These are phyloP conservation scores for Neoniphon sammara DNA, from an alignment of 2,797 vertebrate genomes.

Conservation along the genomic window DNA sequence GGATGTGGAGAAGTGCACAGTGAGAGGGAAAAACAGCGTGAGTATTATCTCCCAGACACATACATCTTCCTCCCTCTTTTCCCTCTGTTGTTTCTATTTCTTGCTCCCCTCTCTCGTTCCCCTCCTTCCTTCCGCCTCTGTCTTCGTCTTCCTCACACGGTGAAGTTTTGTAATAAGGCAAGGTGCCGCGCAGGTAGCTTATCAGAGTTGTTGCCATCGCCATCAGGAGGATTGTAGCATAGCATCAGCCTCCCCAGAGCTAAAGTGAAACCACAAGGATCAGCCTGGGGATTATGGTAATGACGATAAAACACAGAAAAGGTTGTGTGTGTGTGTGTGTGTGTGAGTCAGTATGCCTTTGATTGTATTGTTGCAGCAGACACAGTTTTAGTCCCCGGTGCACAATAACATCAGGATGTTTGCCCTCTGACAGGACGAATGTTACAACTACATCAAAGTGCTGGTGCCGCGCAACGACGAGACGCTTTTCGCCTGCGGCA, in stretches of 20 bases:
- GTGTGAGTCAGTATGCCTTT: slow-evolving; percentile 27
- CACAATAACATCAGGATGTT: slow-evolving; percentile 45
- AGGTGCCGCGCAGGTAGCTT: slow-evolving; percentile 45
- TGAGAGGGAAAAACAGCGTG: slow-evolving; percentile 88
- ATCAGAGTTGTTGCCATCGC: slow-evolving; percentile 52
- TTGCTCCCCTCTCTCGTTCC: slow-evolving; percentile 2
- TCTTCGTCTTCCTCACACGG: slow-evolving; percentile 19
- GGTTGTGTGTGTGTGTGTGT: slow-evolving; percentile 9
- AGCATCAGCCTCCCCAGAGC: slow-evolving; percentile 33
- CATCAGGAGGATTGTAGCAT: slow-evolving; percentile 34
- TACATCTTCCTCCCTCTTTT: slow-evolving; percentile 2
- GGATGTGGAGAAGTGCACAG: slow-evolving; percentile 87
- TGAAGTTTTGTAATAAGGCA: slow-evolving; percentile 28
- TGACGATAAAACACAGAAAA: slow-evolving; percentile 20
- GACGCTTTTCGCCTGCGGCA: slow-evolving; percentile 92
- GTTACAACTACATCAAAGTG: slow-evolving; percentile 97
- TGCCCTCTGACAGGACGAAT: slow-evolving; percentile 87
- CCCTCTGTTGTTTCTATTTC: slow-evolving; percentile 21
- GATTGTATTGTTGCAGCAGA: slow-evolving; percentile 17
- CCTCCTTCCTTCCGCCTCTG: background rate
- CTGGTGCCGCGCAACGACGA: slow-evolving; percentile 89
- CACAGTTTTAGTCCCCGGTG: slow-evolving; percentile 17
- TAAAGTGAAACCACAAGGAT: slow-evolving; percentile 34
- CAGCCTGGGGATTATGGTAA: slow-evolving; percentile 57
- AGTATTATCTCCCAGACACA: slow-evolving; percentile 67